Evolutionary conservation across 1,140 invertebrate species (phyloP).

Genomic region (Heliconius hermathena): DNA sequence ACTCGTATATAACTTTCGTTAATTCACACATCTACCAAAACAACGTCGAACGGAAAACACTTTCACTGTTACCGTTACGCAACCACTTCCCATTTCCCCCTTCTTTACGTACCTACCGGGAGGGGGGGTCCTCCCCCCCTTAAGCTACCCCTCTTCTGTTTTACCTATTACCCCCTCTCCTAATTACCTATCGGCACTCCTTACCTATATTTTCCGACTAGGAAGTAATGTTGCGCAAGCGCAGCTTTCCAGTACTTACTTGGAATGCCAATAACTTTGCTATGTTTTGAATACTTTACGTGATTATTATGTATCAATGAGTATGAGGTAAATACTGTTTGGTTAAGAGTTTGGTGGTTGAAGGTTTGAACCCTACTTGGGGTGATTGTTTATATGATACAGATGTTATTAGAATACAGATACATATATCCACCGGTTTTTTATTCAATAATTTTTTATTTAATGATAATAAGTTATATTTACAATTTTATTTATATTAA

Average conservation of each 20-base stretch:
- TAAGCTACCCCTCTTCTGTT: not conserved
- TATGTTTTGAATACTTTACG: not conserved
- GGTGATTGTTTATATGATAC: too few relatives aligned
- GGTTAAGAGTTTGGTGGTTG: not conserved
- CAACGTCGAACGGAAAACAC: conserved; percentile 72
- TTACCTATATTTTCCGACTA: conserved; percentile 76
- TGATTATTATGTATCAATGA: not conserved
- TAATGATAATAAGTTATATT: too few relatives aligned
- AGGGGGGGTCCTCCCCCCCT: not conserved
- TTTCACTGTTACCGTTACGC: conserved; percentile 71
- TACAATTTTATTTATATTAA: too few relatives aligned
- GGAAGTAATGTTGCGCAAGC: conserved; percentile 69
- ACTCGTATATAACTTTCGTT: conserved; percentile 61
- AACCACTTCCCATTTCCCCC: conserved; percentile 69
- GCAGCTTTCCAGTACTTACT: conserved; percentile 60
- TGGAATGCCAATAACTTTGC: conserved; percentile 46
- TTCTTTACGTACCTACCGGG: not conserved
- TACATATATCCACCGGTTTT: too few relatives aligned
- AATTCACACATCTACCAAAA: conserved; percentile 79
- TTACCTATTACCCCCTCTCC: not conserved
- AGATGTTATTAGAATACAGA: too few relatives aligned
- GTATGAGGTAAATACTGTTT: not conserved
- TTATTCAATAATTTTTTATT: too few relatives aligned
- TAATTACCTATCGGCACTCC: conserved; percentile 52
- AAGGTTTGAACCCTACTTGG: too few relatives aligned